Conservation (phyloP, 2,888 invertebrate genomes). For the Trissonchulus latispiculum region DNA sequence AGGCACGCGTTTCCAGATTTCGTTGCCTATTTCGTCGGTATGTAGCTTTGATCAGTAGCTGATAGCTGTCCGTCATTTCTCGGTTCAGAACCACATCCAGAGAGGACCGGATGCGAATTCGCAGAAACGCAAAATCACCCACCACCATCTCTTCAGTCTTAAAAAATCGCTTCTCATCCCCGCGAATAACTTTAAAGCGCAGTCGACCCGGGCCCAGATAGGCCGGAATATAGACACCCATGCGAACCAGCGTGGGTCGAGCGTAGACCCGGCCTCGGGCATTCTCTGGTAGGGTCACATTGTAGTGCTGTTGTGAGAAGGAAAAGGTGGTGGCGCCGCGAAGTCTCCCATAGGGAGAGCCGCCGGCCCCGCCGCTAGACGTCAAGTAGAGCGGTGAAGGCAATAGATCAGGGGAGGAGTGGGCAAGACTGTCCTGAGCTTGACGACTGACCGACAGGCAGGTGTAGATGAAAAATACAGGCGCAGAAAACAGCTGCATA, state of each 20-base stretch:
- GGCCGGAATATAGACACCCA: conserved; percentile 25
- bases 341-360: too few relatives aligned
- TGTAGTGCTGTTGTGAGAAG: conserved; percentile 66
- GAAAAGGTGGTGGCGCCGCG: too few relatives aligned
- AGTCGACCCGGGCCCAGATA: conserved; percentile 28
- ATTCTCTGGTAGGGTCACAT: conserved; percentile 83
- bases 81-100: conserved; percentile 79
- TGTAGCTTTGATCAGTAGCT: conserved; percentile 56
- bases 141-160: conserved; percentile 54
- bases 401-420: too few relatives aligned
- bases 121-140: conserved; percentile 87
- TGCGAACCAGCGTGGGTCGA: conserved; percentile 47
- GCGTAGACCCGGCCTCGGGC: conserved; percentile 74
- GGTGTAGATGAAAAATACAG: too few relatives aligned
- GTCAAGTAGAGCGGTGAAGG: too few relatives aligned
- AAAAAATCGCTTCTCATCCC: conserved; percentile 79
- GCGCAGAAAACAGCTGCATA: too few relatives aligned
- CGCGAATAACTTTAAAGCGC: conserved; percentile 67
- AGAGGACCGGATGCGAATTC: conserved; percentile 75
- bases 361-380: too few relatives aligned
- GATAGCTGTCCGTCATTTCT: conserved; percentile 68
- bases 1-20: conserved; percentile 37
- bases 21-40: conserved; percentile 51
- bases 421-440: too few relatives aligned
- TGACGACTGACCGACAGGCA: too few relatives aligned